phyloP scores from a whole-genome alignment of 2,888 invertebrate species.

The Loripinus fragilis region DNA sequence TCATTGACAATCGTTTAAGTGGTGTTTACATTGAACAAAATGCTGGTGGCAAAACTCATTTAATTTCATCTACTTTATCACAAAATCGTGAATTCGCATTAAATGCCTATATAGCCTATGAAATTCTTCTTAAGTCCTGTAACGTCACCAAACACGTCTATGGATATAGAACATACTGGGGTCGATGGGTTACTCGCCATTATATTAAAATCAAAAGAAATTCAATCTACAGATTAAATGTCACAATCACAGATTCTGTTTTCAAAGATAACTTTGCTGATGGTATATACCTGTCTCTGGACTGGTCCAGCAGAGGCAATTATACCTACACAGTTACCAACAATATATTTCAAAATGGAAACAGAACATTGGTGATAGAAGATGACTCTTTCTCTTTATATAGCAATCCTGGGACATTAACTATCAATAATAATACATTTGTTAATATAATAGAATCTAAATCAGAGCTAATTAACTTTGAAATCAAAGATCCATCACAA shows the following conservation, averaged over 20 bases:
- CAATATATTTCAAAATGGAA: constrained; percentile 34
- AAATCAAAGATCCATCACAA: not conserved
- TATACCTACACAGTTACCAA: constrained; percentile 21
- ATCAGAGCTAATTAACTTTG: not conserved
- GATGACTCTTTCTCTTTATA: not conserved
- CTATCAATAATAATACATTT: constrained; percentile 12
- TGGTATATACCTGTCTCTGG: constrained; percentile 2
- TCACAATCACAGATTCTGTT: constrained; percentile 21
- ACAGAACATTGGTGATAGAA: not conserved
- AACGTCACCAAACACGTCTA: constrained; percentile 13
- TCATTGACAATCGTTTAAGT: constrained; percentile 13
- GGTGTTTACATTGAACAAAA: constrained; percentile 14
- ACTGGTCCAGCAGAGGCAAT: not conserved
- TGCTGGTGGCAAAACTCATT: not conserved
- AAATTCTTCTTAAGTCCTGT: constrained; percentile 16
- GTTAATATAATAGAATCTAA: not conserved
- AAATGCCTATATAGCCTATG: not conserved
- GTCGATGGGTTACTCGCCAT: not conserved
- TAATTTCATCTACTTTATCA: not conserved
- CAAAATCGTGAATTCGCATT: constrained; percentile 24
- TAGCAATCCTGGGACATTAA: not conserved
- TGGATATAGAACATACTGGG: constrained; percentile 12
- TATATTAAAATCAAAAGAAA: not conserved
- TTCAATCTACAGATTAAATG: not conserved
- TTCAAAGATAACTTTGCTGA: constrained; percentile 32